A percentile compares a stretch with the other conserved stretches of the same genome.
phyloP scores from a whole-genome alignment of 2,113 vertebrate genomes.

The Alaudala cheleensis region DNA sequence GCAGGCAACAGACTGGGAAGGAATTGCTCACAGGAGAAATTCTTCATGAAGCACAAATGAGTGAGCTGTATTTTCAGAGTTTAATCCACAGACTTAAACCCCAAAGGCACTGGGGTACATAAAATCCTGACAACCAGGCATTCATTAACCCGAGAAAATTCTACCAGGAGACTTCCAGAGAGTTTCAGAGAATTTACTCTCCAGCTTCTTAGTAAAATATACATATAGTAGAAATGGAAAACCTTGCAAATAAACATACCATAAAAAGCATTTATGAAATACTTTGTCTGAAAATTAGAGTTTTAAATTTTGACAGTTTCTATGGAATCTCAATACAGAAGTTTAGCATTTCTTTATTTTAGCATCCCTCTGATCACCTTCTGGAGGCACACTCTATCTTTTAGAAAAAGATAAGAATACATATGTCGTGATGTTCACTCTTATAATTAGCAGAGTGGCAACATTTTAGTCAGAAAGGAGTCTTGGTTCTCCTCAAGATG shows the following conservation, averaged over 20 bases:
- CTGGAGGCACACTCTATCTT: neutral
- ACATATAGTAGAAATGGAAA: neutral
- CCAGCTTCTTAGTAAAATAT: neutral
- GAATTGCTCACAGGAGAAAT: neutral
- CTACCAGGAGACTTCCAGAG: neutral
- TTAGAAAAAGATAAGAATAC: neutral
- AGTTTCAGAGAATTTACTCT: neutral
- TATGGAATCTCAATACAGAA: neutral
- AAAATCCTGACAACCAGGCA: neutral
- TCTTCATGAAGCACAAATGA: neutral
- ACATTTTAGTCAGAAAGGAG: neutral
- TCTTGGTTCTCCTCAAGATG: neutral
- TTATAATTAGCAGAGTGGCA: neutral
- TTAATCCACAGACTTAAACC: constrained; percentile 19
- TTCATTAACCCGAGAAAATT: neutral
- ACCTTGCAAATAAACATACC: neutral
- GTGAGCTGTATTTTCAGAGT: neutral
- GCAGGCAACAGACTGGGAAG: neutral
- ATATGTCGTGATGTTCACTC: neutral
- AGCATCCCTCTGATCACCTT: neutral
- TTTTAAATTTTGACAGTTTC: neutral
- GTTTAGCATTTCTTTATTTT: neutral
- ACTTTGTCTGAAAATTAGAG: neutral
- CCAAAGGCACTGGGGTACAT: neutral
- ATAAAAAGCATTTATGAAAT: neutral